Conservation (phyloP, 2,113 vertebrate genomes). For the Nesogale talazaci region DNA sequence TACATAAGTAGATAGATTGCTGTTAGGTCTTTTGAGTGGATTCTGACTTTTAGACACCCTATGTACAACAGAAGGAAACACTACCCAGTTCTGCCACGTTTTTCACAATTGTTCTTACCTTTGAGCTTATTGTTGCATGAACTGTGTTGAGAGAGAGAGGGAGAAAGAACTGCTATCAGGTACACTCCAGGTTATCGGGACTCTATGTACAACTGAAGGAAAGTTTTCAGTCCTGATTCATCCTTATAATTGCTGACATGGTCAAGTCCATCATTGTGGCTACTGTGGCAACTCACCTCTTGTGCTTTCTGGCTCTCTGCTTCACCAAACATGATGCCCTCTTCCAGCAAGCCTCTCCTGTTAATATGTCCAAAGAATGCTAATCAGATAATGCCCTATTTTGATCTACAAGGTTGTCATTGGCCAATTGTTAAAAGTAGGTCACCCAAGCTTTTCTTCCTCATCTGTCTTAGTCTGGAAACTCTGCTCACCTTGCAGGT, state of each 20-base stretch:
- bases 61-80: no score
- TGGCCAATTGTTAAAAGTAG: not conserved
- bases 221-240: not conserved
- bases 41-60: no score
- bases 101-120: no score
- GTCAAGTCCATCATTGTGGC: no score
- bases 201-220: not conserved
- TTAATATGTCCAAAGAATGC: not conserved
- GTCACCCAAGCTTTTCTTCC: not conserved
- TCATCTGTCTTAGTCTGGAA: not conserved
- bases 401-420: not conserved
- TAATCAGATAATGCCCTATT: not conserved
- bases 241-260: not conserved
- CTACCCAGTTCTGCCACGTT: no score
- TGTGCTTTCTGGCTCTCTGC: not conserved
- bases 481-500: not conserved
- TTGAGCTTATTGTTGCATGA: no score
- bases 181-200: not conserved
- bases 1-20: no score
- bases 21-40: no score
- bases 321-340: not conserved
- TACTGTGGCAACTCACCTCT: not conserved
- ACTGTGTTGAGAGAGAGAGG: no score
- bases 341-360: not conserved
- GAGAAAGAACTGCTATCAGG: not conserved